Evolutionary conservation across 2,113 vertebrate species (phyloP), one percentile per base, ranked within the genome.

Genomic region (Xiphorhynchus elegans): DNA sequence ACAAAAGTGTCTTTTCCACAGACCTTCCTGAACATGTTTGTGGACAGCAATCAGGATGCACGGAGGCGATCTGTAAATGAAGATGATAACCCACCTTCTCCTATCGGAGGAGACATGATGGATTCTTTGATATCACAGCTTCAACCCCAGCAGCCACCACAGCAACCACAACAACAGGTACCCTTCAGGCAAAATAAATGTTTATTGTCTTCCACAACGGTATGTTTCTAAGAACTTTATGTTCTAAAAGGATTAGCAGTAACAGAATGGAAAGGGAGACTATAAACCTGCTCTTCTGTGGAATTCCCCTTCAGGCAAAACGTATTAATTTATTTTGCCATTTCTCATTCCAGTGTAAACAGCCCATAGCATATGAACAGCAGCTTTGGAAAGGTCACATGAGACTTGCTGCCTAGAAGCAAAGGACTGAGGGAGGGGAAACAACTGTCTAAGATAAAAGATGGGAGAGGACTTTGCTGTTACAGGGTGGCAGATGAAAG

Each of bases 11-110:
- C 87, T 35, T 97, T 84, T 95, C 80, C 83, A 19, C 96, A 99
- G 99, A 99, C 99, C 3, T 99, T 99, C 98, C 98, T 99, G 95
- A 99, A 99, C 98, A 99, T 99, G 99, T 99, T 99, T 97, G 99
- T 99, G 68, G 99, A 99, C 97, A 99, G 99, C 96, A 99, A 99
- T 97, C 99, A 99, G 97, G 99, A 99, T 81, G 99, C 99, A 78
- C 98, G 99, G 87, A 98, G 99, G 44, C 98, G 99, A 64, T 99
- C 99, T 8, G 98, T 99, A 89, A 99, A 99, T 53, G 99, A 99
- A 87, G 99, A 99, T 0, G 99, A 99, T 97, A 99, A 99, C 95
- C 99, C 99, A 7, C 99, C 99, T 53, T 99, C 99, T 74, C 99
- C 99, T n/a, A 99, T 99, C 56, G 99, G 99, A 62, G 99, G 98